These are phyloP conservation scores for Mythimna ferrago DNA, from an alignment of 2,888 invertebrate species.

Conservation along the genomic window DNA sequence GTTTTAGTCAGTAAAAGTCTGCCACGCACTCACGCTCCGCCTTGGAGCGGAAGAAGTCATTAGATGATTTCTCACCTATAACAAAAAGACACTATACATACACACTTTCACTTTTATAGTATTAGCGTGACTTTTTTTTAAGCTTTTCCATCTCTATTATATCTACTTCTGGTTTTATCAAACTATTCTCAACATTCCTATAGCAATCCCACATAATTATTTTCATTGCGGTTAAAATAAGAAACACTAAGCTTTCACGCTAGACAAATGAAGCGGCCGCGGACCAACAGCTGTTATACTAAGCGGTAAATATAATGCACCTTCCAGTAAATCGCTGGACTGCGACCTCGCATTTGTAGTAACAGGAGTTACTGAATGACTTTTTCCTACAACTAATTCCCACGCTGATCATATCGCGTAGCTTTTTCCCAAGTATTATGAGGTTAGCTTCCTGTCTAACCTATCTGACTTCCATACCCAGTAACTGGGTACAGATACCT, in stretches of 20 bases:
- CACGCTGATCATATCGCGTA: slow-evolving; percentile 13
- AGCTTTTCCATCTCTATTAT: neutral
- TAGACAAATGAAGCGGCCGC: slow-evolving; percentile 23
- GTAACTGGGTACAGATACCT: too few species aligned
- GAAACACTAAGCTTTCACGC: slow-evolving; percentile 5
- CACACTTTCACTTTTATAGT: neutral
- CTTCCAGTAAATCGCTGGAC: slow-evolving; percentile 37
- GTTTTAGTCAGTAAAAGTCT: too few species aligned
- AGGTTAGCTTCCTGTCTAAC: neutral
- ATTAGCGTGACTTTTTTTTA: neutral
- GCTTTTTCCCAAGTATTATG: neutral
- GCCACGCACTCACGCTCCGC: too few species aligned
- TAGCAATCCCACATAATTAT: neutral
- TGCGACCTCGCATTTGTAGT: slow-evolving; percentile 38
- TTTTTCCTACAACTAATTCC: slow-evolving; percentile 42
- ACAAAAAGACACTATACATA: too few species aligned
- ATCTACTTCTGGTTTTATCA: too few species aligned
- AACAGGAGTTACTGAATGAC: slow-evolving; percentile 49
- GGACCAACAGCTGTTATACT: slow-evolving; percentile 19
- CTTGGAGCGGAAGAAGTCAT: too few species aligned
- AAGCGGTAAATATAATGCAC: slow-evolving; percentile 38
- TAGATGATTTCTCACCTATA: too few species aligned
- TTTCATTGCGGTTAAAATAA: slow-evolving; percentile 10
- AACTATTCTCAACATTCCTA: neutral
- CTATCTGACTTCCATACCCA: neutral